Evolutionary conservation across 2,797 vertebrate genomes (phyloP).

Genomic region (Dipus sagitta): DNA sequence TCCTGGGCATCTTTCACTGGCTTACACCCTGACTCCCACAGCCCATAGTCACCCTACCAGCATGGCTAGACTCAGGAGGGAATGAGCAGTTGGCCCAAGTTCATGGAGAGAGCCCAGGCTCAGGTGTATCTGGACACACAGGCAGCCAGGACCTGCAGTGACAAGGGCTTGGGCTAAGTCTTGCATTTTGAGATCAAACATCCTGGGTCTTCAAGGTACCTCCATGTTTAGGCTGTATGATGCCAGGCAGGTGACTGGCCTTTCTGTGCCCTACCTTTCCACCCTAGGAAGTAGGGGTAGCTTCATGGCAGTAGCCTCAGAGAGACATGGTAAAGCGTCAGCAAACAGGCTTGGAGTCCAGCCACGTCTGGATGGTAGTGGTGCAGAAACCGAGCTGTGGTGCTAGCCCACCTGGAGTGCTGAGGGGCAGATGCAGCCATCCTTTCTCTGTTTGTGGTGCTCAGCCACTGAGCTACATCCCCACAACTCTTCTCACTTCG

Average conservation of each 20-base stretch:
- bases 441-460: no score
- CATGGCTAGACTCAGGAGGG: no score
- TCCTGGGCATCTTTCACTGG: neutral
- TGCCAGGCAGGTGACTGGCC: neutral
- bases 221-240: no score
- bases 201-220: neutral
- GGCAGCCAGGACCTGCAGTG: neutral
- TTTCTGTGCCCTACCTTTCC: neutral
- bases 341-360: neutral
- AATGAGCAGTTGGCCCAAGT: no score
- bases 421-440: no score
- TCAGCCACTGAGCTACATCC: no score
- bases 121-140: fast-evolving
- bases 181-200: neutral
- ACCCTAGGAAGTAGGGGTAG: neutral
- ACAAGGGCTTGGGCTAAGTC: no score
- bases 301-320: neutral
- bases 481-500: neutral
- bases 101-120: no score
- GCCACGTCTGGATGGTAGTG: neutral
- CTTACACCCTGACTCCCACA: neutral
- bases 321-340: neutral
- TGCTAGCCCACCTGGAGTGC: no score
- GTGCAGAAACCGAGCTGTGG: no score
- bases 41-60: no score